Percentiles rank a stretch among this genome's conserved stretches.
Conservation (phyloP, 2,797 vertebrate genomes). For the Girardinus metallicus region DNA sequence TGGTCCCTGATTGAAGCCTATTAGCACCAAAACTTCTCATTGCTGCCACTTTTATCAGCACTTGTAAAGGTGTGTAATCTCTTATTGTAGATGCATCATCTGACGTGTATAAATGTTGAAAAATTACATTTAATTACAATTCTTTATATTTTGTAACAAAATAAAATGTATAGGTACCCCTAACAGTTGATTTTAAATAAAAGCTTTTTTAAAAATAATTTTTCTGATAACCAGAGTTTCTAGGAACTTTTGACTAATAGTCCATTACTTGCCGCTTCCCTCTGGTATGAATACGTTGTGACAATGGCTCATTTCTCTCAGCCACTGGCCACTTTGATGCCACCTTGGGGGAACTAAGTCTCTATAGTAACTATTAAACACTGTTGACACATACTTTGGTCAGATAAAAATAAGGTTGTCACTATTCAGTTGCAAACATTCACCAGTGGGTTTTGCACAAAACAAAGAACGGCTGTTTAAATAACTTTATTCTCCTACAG, state of each 20-base stretch:
- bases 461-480: not conserved
- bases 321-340: not conserved
- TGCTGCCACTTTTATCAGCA: not conserved
- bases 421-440: not conserved
- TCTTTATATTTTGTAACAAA: not conserved
- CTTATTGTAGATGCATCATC: not conserved
- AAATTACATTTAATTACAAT: not conserved
- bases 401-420: not conserved
- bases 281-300: not conserved
- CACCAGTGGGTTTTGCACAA: not conserved
- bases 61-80: not conserved
- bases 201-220: rapidly evolving
- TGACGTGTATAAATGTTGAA: not conserved
- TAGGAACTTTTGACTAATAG: not conserved
- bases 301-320: not conserved
- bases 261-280: not conserved
- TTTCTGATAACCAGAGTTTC: not conserved
- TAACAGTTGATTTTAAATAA: not conserved
- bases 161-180: not conserved
- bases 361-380: not conserved
- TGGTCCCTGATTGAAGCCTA: not conserved
- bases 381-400: not conserved
- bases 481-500: not conserved
- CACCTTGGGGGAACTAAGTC: not conserved
- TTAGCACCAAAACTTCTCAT: not conserved